A percentile compares a stretch with the other conserved stretches of the same genome.
Evolutionary conservation across 2,797 vertebrate species (phyloP).

Genomic region (Peromyscus nudipes): DNA sequence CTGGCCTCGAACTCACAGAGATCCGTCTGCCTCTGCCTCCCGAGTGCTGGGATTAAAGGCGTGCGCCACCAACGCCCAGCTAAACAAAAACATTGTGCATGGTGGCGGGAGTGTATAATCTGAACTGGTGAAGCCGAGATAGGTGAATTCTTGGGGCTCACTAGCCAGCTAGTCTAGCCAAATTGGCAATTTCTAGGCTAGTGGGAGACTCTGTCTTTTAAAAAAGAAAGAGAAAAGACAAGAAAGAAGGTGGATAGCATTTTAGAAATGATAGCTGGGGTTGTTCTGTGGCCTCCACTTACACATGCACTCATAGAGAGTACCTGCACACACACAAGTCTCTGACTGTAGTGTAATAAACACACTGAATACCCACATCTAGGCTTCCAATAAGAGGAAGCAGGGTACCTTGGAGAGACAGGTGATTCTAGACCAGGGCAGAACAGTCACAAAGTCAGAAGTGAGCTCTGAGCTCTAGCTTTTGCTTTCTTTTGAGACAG

Average conservation of each 20-base stretch:
- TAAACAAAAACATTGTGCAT: no score
- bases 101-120: background rate
- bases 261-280: background rate
- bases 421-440: background rate
- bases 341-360: background rate
- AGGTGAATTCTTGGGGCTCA: background rate
- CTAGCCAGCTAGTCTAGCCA: background rate
- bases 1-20: no score
- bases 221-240: background rate
- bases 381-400: background rate
- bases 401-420: background rate
- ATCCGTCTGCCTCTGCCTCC: no score
- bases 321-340: background rate
- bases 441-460: background rate
- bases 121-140: background rate
- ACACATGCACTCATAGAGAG: background rate
- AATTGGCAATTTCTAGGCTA: background rate
- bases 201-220: background rate
- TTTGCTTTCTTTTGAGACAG: background rate
- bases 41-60: no score
- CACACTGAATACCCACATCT: background rate
- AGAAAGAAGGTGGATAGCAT: no score
- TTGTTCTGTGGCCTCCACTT: background rate
- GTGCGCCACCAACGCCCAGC: no score
- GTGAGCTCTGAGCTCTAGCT: background rate